Base-by-base conservation (phyloP, 2,888 invertebrate genomes). In the Pardosa pseudoannulata region DNA sequence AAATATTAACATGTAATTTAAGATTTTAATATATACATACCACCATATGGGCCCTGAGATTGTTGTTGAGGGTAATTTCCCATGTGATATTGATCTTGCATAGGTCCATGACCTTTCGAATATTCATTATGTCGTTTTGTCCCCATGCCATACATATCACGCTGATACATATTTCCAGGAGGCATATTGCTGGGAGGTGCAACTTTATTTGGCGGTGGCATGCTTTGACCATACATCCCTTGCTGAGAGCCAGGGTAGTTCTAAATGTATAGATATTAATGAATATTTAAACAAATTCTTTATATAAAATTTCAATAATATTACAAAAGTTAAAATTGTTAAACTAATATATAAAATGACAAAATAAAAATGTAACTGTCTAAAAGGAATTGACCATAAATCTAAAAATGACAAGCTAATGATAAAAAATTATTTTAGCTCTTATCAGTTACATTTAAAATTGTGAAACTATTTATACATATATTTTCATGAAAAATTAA, bases 41-140 rank as follows among this genome's bases (percentile, higher is more conserved):
- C 79, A 46, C 82, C 56, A 78, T 87, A 88, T 64, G 87, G 82
- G 70, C 82, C 73, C 56, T 74, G 80, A 67, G 81, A 64, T 68
- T 79, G 75, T 27, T 83, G 86, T 36, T 85, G 87, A 16, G 74
- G 87, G 56, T 87, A 86, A 28, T 70, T 64, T 31, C 86, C 83
- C 81, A 89, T 70, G 27, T 83, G 73, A 56, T 85, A 88, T 29
- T 83, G 83, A 46, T 88, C 83, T 50, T 81, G 78, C 27, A 50
- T 64, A 19, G 74, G 74, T 29, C 89, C 90, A 86, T 89, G 89
- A 79, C 78, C 86, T 79, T 90, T 90, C 39, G 89, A 73, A 64
- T 89, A 90, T 70, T 90, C 90, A n/a, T 88, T 88, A 86, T 90
- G 90, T 16, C 90, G 74, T 83, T 90, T 89, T n/a, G 90, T 93